Conservation (phyloP, 2,113 vertebrate species). For the Cyprinodon brontotheroides region DNA sequence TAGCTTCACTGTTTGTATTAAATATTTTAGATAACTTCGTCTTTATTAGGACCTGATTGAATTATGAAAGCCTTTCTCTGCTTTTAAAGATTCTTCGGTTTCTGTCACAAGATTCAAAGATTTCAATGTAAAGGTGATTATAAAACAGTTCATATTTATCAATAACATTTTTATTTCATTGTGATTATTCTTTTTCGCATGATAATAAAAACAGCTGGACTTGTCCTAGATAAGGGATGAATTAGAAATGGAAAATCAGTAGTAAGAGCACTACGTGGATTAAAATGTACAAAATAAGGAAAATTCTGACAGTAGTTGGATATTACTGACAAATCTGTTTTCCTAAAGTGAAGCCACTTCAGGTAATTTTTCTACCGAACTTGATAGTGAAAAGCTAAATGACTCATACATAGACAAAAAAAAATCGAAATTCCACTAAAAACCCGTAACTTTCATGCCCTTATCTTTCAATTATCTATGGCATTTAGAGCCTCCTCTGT, state of each 20-base stretch:
- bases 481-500: conserved; percentile 63
- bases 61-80: not conserved
- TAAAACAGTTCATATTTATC: too few relatives aligned
- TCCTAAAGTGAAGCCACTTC: not conserved
- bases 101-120: too few relatives aligned
- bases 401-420: conserved; percentile 8
- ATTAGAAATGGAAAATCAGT: not conserved
- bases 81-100: too few relatives aligned
- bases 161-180: not conserved
- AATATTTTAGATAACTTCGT: not conserved
- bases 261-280: not conserved
- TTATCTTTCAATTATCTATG: conserved; percentile 44
- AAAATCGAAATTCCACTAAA: conserved; percentile 21
- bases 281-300: not conserved
- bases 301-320: not conserved
- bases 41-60: not conserved
- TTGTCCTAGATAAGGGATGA: not conserved
- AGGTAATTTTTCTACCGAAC: not conserved
- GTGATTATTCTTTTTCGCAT: not conserved
- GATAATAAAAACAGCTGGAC: not conserved
- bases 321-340: conserved; percentile 5
- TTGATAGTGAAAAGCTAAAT: not conserved
- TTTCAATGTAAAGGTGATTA: too few relatives aligned
- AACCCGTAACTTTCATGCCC: conserved; percentile 39
- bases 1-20: too few relatives aligned